A percentile compares a stretch with the other conserved stretches of the same genome.
phyloP scores from a whole-genome alignment of 2,113 vertebrate genomes.

The Anseranas semipalmata region DNA sequence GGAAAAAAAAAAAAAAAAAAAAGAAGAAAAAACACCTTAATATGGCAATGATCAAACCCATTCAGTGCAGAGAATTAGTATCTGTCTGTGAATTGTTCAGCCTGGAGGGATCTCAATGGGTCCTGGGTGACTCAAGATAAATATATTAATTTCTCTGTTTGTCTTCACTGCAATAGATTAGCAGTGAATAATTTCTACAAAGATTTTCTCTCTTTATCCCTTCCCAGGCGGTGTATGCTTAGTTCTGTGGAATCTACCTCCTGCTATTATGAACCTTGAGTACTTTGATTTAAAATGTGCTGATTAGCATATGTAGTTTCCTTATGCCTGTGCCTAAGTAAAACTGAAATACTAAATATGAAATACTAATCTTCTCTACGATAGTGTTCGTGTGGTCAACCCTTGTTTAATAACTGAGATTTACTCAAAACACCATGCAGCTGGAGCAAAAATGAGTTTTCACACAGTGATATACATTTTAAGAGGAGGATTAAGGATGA shows the following conservation, averaged over 20 bases:
- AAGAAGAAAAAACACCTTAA: background rate
- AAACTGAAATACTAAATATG: background rate
- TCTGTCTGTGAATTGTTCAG: background rate
- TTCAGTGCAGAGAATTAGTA: background rate
- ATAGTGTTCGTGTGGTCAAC: background rate
- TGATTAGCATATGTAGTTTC: background rate
- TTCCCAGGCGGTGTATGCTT: background rate
- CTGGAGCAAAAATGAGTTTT: background rate
- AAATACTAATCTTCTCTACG: background rate
- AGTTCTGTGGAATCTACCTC: background rate
- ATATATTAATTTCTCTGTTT: slow-evolving; percentile 3
- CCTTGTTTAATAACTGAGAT: background rate
- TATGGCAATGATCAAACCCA: background rate
- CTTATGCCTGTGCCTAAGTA: background rate
- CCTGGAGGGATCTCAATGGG: background rate
- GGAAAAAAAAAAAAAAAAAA: too few species aligned
- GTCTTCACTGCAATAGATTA: background rate
- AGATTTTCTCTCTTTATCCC: background rate
- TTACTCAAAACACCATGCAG: background rate
- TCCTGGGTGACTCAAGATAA: background rate
- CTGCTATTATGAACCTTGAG: background rate
- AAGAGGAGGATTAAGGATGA: background rate
- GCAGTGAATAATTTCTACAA: background rate
- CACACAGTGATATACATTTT: background rate
- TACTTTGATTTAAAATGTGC: background rate